These are phyloP conservation scores for Dromiciops gliroides DNA, from an alignment of 2,113 vertebrate genomes.

Conservation along the genomic window DNA sequence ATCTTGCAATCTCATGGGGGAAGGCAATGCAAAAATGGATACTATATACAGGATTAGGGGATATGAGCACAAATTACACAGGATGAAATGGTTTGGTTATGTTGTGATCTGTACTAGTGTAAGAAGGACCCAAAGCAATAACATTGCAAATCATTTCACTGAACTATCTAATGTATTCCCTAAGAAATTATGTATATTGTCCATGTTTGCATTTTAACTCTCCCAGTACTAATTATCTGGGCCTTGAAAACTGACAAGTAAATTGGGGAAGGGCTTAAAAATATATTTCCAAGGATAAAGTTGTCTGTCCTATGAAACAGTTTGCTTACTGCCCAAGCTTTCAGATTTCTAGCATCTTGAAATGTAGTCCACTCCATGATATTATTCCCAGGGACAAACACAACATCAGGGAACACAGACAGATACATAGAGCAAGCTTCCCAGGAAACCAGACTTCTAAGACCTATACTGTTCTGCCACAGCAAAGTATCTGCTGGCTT, in stretches of 20 bases:
- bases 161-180: neutral
- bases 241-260: neutral
- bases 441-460: neutral
- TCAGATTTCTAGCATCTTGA: neutral
- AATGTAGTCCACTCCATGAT: neutral
- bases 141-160: neutral
- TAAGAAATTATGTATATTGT: neutral
- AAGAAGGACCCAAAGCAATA: neutral
- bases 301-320: neutral
- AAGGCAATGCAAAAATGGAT: neutral
- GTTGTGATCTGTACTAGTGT: neutral
- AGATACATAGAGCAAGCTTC: neutral
- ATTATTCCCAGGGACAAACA: neutral
- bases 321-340: neutral
- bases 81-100: neutral
- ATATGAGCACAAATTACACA: neutral
- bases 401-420: neutral
- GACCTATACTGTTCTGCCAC: neutral
- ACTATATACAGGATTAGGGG: neutral
- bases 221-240: neutral
- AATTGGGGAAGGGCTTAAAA: neutral
- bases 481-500: neutral
- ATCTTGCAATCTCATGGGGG: neutral
- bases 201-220: neutral
- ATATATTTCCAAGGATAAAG: neutral